Conservation (phyloP, 2,113 vertebrate species). For the Carassius auratus region DNA sequence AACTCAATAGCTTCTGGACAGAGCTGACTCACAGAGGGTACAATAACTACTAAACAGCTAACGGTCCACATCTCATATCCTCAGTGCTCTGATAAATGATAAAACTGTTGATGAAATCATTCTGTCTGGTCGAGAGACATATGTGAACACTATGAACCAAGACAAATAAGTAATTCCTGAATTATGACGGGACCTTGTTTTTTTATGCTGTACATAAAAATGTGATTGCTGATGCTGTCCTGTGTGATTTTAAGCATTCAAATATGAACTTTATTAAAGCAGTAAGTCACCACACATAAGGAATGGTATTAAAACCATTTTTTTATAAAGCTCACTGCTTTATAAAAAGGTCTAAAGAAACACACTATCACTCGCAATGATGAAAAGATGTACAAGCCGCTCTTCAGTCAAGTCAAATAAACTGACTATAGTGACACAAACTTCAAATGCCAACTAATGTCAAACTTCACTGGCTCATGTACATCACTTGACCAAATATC, state of each 20-base stretch:
- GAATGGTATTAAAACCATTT: not conserved
- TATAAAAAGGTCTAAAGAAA: too few relatives aligned
- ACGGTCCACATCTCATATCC: conserved; percentile 23
- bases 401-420: too few relatives aligned
- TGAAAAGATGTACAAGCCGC: not conserved
- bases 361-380: not conserved
- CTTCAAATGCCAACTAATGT: too few relatives aligned
- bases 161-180: not conserved
- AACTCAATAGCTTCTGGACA: conserved; percentile 18
- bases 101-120: conserved; percentile 16
- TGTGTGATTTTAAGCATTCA: not conserved
- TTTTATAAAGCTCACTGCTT: not conserved
- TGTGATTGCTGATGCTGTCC: not conserved
- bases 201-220: not conserved
- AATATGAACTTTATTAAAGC: not conserved
- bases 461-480: too few relatives aligned
- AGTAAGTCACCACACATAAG: not conserved
- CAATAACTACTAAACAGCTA: conserved; percentile 46
- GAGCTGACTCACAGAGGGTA: conserved; percentile 11
- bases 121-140: not conserved
- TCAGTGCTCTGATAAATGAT: conserved; percentile 26
- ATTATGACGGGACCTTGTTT: not conserved
- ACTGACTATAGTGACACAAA: not conserved
- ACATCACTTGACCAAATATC: too few relatives aligned
- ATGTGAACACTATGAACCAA: not conserved